Evolutionary conservation across 2,888 invertebrate species (phyloP).

Genomic region (Perizoma flavofasciatum): DNA sequence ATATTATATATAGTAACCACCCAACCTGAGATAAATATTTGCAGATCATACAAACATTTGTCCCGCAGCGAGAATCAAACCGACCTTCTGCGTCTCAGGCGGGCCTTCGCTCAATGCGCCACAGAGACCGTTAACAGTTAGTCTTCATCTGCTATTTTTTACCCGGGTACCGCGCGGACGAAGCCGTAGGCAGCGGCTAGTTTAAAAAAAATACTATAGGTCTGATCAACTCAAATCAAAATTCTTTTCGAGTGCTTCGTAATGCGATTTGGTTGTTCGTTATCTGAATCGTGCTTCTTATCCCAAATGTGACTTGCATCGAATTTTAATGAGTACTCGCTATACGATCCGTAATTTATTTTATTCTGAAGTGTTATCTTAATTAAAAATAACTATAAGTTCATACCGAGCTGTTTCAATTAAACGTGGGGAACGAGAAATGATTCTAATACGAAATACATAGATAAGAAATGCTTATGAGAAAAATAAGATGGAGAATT

Average conservation of each 20-base stretch:
- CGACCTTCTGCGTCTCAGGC: no score
- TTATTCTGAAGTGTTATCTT: slow-evolving; percentile 41
- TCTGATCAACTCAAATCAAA: slow-evolving; percentile 20
- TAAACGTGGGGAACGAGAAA: slow-evolving; percentile 28
- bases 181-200: no score
- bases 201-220: background rate
- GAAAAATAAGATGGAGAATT: slow-evolving; percentile 1
- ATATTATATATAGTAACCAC: no score
- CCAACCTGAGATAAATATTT: no score
- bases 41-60: no score
- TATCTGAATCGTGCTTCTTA: slow-evolving; percentile 27
- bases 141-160: no score
- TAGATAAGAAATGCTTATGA: background rate
- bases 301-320: slow-evolving; percentile 29
- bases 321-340: slow-evolving; percentile 32
- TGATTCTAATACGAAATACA: slow-evolving; percentile 26
- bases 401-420: slow-evolving; percentile 33
- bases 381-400: slow-evolving; percentile 43
- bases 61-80: no score
- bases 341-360: slow-evolving; percentile 34
- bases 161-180: no score
- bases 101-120: no score
- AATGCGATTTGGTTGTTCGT: slow-evolving; percentile 30
- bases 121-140: no score
- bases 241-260: slow-evolving; percentile 19